Evolutionary conservation across 2,888 invertebrate species (phyloP).

Genomic region (Cephus runcator): DNA sequence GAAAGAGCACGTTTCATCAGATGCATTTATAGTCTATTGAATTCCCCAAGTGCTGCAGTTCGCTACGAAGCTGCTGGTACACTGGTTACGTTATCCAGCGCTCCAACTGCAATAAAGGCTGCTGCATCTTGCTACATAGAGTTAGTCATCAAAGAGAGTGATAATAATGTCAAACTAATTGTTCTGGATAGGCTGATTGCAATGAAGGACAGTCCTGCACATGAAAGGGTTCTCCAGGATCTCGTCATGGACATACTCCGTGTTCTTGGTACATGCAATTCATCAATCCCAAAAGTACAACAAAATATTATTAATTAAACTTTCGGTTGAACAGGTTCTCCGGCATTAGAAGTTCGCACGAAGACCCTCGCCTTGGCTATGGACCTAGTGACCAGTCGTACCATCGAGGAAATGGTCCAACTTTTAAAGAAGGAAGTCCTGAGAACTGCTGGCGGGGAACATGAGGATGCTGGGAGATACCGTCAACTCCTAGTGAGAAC

Average conservation of each 20-base stretch:
- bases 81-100: constrained; percentile 94
- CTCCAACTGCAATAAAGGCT: constrained; percentile 97
- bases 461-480: constrained; percentile 96
- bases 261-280: constrained; percentile 78
- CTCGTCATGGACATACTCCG: constrained; percentile 97
- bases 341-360: constrained; percentile 93
- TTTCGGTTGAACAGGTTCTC: constrained; percentile 61
- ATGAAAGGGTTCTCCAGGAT: constrained; percentile 88
- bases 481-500: constrained; percentile 95
- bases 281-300: not conserved
- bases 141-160: constrained; percentile 98
- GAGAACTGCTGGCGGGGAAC: constrained; percentile 88
- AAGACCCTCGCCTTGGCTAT: constrained; percentile 87
- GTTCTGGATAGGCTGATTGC: constrained; percentile 93
- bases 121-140: constrained; percentile 99
- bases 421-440: constrained; percentile 93
- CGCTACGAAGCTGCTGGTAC: constrained; percentile 99
- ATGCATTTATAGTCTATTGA: constrained; percentile 96
- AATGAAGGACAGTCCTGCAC: constrained; percentile 83
- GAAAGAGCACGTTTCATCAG: constrained; percentile 97
- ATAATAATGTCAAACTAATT: constrained; percentile 99
- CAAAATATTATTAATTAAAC: not conserved
- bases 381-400: constrained; percentile 90
- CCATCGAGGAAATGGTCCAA: constrained; percentile 95
- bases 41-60: constrained; percentile 95